Percentiles rank a stretch among this genome's conserved stretches.
These are phyloP conservation scores for Zygogramma bicolorata DNA, from an alignment of 2,888 invertebrate genomes.

Conservation along the genomic window DNA sequence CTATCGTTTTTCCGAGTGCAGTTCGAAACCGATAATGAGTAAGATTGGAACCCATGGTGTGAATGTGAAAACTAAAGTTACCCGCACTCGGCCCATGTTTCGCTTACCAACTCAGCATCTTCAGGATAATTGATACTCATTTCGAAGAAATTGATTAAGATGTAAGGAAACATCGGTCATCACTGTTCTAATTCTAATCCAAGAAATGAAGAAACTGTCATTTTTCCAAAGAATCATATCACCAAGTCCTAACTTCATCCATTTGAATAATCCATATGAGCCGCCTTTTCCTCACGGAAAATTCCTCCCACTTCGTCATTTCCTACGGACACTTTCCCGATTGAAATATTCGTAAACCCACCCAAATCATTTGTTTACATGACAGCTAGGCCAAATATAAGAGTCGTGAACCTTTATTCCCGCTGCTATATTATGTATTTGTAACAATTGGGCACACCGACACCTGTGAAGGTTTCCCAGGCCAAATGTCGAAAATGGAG, in stretches of 20 bases:
- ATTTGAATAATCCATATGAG: not conserved
- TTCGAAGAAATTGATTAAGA: no score
- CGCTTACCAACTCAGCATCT: no score
- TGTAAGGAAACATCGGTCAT: no score
- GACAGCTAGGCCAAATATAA: not conserved
- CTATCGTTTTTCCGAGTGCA: no score
- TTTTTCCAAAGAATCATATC: no score
- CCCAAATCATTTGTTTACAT: conserved; percentile 2
- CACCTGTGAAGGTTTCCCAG: not conserved
- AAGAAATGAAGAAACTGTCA: no score
- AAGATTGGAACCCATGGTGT: no score
- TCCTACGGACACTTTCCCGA: not conserved
- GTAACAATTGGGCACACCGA: not conserved
- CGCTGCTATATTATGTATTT: conserved; percentile 1
- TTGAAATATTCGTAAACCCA: conserved; percentile 1
- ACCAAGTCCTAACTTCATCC: not conserved
- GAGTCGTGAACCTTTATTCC: not conserved
- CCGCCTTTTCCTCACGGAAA: not conserved
- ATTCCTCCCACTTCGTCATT: not conserved
- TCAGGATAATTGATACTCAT: no score
- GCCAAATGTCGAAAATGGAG: not conserved
- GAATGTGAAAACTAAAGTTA: no score
- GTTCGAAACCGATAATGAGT: no score
- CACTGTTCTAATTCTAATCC: no score
- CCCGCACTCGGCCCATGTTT: no score